Base-by-base conservation (phyloP, 2,113 vertebrate genomes). In the Orientallactaga bullata region DNA sequence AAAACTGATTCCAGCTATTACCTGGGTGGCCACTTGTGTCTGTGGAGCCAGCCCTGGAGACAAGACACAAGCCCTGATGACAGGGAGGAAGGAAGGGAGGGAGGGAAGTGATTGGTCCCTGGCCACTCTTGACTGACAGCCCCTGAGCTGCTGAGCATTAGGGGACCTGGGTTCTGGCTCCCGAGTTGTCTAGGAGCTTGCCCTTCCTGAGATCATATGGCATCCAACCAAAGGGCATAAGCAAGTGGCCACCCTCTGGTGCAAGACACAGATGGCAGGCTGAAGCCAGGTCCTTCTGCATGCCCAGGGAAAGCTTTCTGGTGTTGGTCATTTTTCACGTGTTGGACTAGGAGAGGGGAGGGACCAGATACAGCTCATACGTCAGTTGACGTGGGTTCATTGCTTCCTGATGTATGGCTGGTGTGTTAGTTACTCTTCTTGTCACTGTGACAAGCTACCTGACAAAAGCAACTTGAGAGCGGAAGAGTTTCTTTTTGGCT, bases 1-100 rank as follows among this genome's bases (percentile, higher is more conserved):
- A 76, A 89, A 96, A 82, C 77, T 74, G 78, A 89, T 94, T 85
- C 89, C 58, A 58, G 37, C 77, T 85, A 12, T 93, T 88, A 85
- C 93, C 95, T 96, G 76, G 47, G 51, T 18, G 1, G 89, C 80
- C 1, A 2, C 88, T 81, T 32, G 21, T 60, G 35, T 87, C 65
- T 93, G 26, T 7, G 15, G 39, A 89, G 47, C 12, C 66, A 3
- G 0, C 83, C 74, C 72, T 11, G 73, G 66, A 81, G 39, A 90
- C 0, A 0, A 68, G 58, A 76, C 58, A 10, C 37, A 69, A 21
- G 24, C 24, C 2, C 23, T 26, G 23, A 11, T 65, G 81, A 39
- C 47, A 69, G 84, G 30, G 28, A 69, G 13, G 6, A 35, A 68
- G 61, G 20, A 37, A 47, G 8, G n/a, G n/a, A 11, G 42, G 20